Evolutionary conservation across 2,113 vertebrate genomes (phyloP).

Genomic region (Megalops atlanticus): DNA sequence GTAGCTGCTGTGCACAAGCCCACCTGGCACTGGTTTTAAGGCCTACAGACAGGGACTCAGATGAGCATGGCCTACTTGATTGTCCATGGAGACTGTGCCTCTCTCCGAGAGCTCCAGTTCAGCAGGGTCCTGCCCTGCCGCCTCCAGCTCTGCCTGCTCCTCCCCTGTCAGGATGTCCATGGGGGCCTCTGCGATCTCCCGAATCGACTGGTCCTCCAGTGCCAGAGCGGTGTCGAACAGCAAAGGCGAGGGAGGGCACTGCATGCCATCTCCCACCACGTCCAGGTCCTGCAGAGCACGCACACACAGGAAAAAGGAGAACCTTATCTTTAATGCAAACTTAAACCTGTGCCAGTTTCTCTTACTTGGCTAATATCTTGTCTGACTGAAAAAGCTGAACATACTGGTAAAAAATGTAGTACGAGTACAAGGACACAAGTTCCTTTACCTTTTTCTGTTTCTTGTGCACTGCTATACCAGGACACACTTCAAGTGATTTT

Average conservation of each 20-base stretch:
- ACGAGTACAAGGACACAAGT: too few relatives aligned
- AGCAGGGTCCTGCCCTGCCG: constrained; percentile 43
- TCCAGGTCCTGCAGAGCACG: constrained; percentile 83
- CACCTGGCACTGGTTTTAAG: too few relatives aligned
- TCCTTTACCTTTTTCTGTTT: too few relatives aligned
- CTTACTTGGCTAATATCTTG: not conserved
- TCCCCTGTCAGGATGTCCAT: constrained; percentile 81
- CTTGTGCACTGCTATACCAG: too few relatives aligned
- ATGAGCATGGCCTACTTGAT: constrained; percentile 66
- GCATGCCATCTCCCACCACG: constrained; percentile 90
- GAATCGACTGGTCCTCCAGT: constrained; percentile 81
- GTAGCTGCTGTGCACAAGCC: too few relatives aligned
- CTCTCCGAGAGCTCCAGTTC: constrained; percentile 61
- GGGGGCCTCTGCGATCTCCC: constrained; percentile 79
- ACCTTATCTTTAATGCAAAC: too few relatives aligned
- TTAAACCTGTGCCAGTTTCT: not conserved
- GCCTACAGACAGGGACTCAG: too few relatives aligned
- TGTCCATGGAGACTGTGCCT: constrained; percentile 57
- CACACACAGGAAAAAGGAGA: not conserved
- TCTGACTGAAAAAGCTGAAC: constrained; percentile 21
- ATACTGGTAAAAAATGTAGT: too few relatives aligned
- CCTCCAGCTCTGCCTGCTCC: constrained; percentile 57
- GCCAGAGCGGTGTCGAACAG: constrained; percentile 87
- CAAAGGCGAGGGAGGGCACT: constrained; percentile 90
- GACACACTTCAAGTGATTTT: too few relatives aligned